Evolutionary conservation across 1,140 invertebrate genomes (phyloP).

Genomic region (Littorina saxatilis): DNA sequence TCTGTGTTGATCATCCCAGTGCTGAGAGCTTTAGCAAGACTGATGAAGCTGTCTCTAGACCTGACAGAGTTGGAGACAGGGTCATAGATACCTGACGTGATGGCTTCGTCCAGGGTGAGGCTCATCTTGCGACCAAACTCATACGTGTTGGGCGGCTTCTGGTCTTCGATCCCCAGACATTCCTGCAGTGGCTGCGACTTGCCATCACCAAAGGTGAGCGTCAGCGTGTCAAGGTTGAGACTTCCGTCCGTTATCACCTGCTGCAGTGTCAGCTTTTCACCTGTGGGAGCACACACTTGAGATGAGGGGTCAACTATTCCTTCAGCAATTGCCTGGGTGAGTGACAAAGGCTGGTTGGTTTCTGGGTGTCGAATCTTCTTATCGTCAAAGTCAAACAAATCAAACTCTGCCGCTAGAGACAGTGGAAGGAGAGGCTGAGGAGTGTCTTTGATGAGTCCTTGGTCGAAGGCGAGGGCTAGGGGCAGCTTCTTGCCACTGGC

Average conservation of each 20-base stretch:
- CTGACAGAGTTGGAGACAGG: constrained; percentile 79
- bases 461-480: constrained; percentile 85
- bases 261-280: constrained; percentile 79
- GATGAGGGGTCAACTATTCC: constrained; percentile 54
- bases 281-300: constrained; percentile 59
- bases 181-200: constrained; percentile 43
- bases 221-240: constrained; percentile 83
- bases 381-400: constrained; percentile 84
- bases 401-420: constrained; percentile 68
- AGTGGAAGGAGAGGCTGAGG: constrained; percentile 51
- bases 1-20: constrained; percentile 85
- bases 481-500: constrained; percentile 84
- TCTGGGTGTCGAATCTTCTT: constrained; percentile 48
- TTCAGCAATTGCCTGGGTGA: constrained; percentile 53
- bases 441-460: constrained; percentile 78
- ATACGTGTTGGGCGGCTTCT: constrained; percentile 29
- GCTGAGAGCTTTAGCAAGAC: constrained; percentile 84
- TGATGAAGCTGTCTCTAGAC: constrained; percentile 52
- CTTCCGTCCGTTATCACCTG: constrained; percentile 85
- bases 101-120: constrained; percentile 88
- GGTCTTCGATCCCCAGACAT: constrained; percentile 38
- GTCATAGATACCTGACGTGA: constrained; percentile 88
- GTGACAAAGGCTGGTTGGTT: constrained; percentile 41
- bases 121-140: constrained; percentile 56
- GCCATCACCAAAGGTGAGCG: constrained; percentile 45